Percentiles rank a stretch among this genome's conserved stretches.
phyloP scores from a whole-genome alignment of 2,113 vertebrate species.

The Aphyosemion australe region DNA sequence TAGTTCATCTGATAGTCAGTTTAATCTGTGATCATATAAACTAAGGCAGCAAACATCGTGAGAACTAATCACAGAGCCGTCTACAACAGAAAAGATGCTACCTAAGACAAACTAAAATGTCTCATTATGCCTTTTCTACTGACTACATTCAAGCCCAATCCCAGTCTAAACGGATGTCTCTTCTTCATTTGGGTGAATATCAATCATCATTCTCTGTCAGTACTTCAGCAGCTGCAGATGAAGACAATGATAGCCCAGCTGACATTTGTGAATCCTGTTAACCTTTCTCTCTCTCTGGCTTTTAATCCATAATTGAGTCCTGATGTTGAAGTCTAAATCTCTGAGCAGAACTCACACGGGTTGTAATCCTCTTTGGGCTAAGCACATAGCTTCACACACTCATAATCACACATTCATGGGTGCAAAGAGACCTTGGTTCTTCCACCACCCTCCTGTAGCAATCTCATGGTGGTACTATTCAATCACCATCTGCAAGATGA shows the following conservation, averaged over 20 bases:
- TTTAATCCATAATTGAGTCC: conserved; percentile 78
- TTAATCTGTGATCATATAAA: no score
- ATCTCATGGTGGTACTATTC: conserved; percentile 14
- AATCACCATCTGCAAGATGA: neutral
- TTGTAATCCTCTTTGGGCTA: conserved; percentile 73
- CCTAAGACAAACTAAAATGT: neutral
- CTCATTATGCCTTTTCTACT: neutral
- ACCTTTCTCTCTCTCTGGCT: conserved; percentile 60
- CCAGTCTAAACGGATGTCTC: neutral
- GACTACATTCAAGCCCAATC: no score
- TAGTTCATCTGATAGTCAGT: no score
- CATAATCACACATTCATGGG: conserved; percentile 9
- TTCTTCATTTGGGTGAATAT: neutral
- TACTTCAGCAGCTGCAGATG: conserved; percentile 26
- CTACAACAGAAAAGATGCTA: no score
- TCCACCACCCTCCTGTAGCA: conserved; percentile 35
- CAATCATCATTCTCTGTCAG: conserved; percentile 10
- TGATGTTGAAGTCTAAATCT: conserved; percentile 71
- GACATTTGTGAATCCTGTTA: conserved; percentile 62
- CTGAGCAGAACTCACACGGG: conserved; percentile 55
- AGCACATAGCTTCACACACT: conserved; percentile 16
- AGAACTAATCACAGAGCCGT: no score
- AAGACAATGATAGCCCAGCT: conserved; percentile 31
- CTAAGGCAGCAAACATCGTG: no score
- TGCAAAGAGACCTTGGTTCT: conserved; percentile 26